Conservation (phyloP, 2,113 vertebrate genomes). For the Mus musculus region DNA sequence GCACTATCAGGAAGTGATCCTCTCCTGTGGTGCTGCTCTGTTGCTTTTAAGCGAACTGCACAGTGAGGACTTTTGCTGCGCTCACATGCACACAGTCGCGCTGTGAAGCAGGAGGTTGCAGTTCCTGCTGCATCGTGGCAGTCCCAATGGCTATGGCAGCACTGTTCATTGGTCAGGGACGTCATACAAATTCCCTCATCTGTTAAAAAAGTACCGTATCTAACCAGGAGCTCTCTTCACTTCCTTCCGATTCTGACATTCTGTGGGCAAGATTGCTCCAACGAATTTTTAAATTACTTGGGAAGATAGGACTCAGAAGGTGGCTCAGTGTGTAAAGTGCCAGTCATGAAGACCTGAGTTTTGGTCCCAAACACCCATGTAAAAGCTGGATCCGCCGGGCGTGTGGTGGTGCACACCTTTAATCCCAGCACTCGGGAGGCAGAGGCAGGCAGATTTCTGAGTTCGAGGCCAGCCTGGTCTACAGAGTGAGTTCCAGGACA, state of each 20-base stretch:
- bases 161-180: neutral
- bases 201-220: neutral
- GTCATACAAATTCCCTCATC: neutral
- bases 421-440: too few species aligned
- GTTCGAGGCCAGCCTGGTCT: too few species aligned
- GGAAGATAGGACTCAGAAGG: neutral
- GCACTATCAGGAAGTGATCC: conserved; percentile 58
- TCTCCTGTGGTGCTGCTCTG: conserved; percentile 40
- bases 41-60: conserved; percentile 66
- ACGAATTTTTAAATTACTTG: conserved; percentile 7
- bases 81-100: neutral
- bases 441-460: too few species aligned
- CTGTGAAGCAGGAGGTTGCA: neutral
- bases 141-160: accelerated
- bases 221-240: neutral
- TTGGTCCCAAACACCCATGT: neutral
- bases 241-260: neutral
- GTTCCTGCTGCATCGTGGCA: accelerated
- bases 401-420: too few species aligned
- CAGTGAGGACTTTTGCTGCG: conserved; percentile 24
- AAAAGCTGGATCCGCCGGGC: neutral
- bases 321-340: neutral
- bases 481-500: too few species aligned
- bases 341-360: neutral
- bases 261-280: neutral